Evolutionary conservation across 2,888 invertebrate species (phyloP).

Genomic region (Calliscelio sp.): DNA sequence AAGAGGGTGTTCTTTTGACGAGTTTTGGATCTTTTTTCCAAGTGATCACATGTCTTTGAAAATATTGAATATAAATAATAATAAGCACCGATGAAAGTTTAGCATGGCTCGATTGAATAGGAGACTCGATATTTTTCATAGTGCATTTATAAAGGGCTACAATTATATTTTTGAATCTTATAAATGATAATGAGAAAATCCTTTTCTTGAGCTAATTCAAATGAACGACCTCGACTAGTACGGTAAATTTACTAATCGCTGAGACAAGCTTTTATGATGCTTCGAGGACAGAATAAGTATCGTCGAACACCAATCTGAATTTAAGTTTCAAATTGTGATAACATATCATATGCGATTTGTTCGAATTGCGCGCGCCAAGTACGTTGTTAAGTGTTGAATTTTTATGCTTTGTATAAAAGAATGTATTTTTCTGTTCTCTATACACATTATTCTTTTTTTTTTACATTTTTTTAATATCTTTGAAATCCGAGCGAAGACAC

Average conservation of each 20-base stretch:
- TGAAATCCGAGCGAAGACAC: slow-evolving; percentile 4
- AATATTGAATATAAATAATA: no score
- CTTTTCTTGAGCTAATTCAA: slow-evolving; percentile 44
- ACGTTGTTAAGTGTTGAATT: slow-evolving; percentile 68
- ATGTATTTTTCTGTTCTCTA: slow-evolving; percentile 30
- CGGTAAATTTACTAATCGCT: no score
- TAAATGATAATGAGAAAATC: no score
- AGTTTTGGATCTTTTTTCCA: slow-evolving; percentile 9
- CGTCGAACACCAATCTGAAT: slow-evolving; percentile 65
- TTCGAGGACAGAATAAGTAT: slow-evolving; percentile 39
- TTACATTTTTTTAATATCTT: slow-evolving; percentile 6
- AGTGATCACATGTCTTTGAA: no score
- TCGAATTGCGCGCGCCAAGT: slow-evolving; percentile 48
- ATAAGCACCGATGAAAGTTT: slow-evolving; percentile 23
- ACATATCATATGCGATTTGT: slow-evolving; percentile 68
- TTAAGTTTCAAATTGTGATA: slow-evolving; percentile 67
- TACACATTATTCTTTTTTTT: background rate
- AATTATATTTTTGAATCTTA: no score
- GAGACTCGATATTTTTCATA: slow-evolving; percentile 43
- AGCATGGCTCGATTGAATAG: slow-evolving; percentile 31
- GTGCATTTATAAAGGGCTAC: slow-evolving; percentile 50
- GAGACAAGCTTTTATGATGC: slow-evolving; percentile 58
- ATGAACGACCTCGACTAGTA: slow-evolving; percentile 44
- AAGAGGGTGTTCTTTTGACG: slow-evolving; percentile 6
- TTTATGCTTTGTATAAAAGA: slow-evolving; percentile 64